phyloP scores from a whole-genome alignment of 2,113 vertebrate species.

The Triplophysa dalaica region DNA sequence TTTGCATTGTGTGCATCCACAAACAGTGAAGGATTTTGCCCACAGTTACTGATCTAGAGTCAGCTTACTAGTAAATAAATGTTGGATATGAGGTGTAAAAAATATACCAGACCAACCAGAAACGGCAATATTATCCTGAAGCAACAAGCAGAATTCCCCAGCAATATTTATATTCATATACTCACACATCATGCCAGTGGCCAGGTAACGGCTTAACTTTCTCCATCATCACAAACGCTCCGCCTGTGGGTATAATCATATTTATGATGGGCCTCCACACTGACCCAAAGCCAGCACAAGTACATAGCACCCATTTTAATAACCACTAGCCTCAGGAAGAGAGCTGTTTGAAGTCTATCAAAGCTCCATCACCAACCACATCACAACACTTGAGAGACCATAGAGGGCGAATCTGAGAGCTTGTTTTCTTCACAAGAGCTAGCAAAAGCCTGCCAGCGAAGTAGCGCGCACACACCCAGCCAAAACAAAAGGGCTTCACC shows the following conservation, averaged over 20 bases:
- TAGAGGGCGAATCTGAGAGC: constrained; percentile 53
- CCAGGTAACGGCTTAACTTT: no score
- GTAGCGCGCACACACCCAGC: constrained; percentile 56
- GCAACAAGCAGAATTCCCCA: no score
- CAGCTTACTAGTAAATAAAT: no score
- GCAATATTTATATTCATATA: no score
- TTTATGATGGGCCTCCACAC: constrained; percentile 6
- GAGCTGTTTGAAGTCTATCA: constrained; percentile 45
- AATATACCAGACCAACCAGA: no score
- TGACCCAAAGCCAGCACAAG: neutral
- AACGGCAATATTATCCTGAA: no score
- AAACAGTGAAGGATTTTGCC: no score
- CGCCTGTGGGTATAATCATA: neutral
- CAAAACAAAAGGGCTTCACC: constrained; percentile 61
- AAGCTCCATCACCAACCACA: constrained; percentile 52
- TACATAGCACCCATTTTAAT: constrained; percentile 14
- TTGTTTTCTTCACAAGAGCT: constrained; percentile 52
- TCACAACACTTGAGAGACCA: constrained; percentile 62
- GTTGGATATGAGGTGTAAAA: no score
- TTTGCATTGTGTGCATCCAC: no score
- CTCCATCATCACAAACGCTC: no score
- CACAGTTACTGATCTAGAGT: no score
- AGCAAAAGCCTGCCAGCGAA: constrained; percentile 57
- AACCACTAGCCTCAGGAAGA: neutral
- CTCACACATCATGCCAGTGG: no score